These are phyloP conservation scores for Argyresthia goedartella DNA, from an alignment of 2,888 invertebrate genomes.

Conservation along the genomic window DNA sequence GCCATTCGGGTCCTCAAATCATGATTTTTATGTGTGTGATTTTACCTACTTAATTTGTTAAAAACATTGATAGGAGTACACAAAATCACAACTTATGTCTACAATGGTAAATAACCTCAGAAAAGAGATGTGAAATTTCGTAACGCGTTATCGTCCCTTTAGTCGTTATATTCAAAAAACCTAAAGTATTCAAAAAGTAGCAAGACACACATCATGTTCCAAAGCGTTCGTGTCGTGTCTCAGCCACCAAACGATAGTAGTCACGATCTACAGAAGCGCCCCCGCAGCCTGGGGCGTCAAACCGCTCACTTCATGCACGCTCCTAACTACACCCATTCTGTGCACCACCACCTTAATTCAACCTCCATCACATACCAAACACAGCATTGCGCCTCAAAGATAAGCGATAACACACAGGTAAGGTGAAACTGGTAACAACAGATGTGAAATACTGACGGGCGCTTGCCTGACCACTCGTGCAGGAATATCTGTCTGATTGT, in stretches of 20 bases:
- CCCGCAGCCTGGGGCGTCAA: constrained; percentile 32
- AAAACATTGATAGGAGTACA: too few relatives aligned
- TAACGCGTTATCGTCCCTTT: too few relatives aligned
- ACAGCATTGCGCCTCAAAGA: background rate
- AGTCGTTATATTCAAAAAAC: background rate
- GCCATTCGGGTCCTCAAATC: too few relatives aligned
- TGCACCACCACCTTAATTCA: background rate
- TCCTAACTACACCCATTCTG: background rate
- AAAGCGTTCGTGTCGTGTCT: background rate
- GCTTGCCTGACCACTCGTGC: constrained; percentile 11
- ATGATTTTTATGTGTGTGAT: too few relatives aligned
- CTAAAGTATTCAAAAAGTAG: background rate
- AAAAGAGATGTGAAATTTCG: too few relatives aligned
- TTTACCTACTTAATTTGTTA: too few relatives aligned
- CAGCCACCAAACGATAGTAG: background rate
- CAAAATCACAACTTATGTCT: too few relatives aligned
- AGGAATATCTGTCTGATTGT: constrained; percentile 2
- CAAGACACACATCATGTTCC: background rate
- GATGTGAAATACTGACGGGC: constrained; percentile 22
- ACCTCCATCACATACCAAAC: background rate
- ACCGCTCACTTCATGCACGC: constrained; percentile 23
- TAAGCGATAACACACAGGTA: background rate
- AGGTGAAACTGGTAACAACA: constrained; percentile 8
- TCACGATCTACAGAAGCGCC: constrained; percentile 32
- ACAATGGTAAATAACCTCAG: too few relatives aligned